Percentiles rank a stretch among this genome's conserved stretches.
These are phyloP conservation scores for Yasuhikotakia modesta DNA, from an alignment of 2,797 vertebrate genomes.

Conservation along the genomic window DNA sequence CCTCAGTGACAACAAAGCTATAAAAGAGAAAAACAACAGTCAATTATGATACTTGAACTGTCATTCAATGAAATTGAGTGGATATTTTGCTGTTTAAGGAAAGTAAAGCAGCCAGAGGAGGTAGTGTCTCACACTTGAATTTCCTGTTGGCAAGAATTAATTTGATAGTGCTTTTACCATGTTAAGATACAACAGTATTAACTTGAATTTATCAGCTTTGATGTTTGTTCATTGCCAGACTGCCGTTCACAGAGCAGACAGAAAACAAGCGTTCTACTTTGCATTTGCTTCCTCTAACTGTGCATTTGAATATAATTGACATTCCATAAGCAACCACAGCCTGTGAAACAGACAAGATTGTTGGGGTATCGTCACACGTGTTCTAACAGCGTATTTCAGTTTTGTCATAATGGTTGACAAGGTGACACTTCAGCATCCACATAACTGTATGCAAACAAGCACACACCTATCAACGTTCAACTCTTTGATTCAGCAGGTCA, in stretches of 20 bases:
- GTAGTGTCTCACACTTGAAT: not conserved
- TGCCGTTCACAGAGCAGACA: conserved; percentile 15
- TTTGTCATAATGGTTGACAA: conserved; percentile 44
- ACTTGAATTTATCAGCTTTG: not conserved
- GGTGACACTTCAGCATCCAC: conserved; percentile 49
- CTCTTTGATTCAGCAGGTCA: conserved; percentile 22
- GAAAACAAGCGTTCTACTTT: conserved; percentile 53
- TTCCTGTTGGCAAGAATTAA: not conserved
- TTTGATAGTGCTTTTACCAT: not conserved
- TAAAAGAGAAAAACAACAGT: no score
- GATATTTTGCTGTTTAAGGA: no score
- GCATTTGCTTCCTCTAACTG: conserved; percentile 58
- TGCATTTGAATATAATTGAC: conserved; percentile 60
- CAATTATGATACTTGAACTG: no score
- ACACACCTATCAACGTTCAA: conserved; percentile 52
- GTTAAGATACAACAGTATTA: not conserved
- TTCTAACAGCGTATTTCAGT: conserved; percentile 40
- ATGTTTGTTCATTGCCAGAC: not conserved
- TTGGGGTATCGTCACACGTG: conserved; percentile 38
- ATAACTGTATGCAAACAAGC: conserved; percentile 60
- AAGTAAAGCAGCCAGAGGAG: no score
- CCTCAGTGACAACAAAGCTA: no score
- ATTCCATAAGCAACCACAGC: conserved; percentile 36
- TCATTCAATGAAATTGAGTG: no score
- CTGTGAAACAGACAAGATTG: conserved; percentile 42